phyloP scores from a whole-genome alignment of 2,113 vertebrate genomes.

The Spea bombifrons region DNA sequence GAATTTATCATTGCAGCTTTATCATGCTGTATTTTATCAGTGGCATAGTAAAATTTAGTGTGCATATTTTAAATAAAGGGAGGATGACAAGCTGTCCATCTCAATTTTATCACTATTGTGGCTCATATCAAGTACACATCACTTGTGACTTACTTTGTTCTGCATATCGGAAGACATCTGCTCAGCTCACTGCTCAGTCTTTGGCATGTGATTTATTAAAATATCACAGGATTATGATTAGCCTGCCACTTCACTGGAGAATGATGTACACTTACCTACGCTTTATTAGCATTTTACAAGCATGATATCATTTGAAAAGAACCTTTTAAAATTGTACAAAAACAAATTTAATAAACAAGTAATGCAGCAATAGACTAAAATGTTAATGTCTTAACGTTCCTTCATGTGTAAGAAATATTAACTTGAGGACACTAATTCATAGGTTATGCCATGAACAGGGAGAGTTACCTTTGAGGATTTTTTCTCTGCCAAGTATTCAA shows the following conservation, averaged over 20 bases:
- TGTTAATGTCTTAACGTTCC: too few relatives aligned
- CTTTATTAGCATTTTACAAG: conserved; percentile 50
- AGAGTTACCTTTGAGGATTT: too few relatives aligned
- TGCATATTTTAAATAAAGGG: conserved; percentile 36
- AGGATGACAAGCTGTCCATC: conserved; percentile 41
- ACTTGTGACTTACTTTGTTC: conserved; percentile 31
- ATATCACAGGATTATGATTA: conserved; percentile 52
- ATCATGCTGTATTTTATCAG: conserved; percentile 32
- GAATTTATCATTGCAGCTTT: conserved; percentile 6
- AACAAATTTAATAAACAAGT: not conserved
- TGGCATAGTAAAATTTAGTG: conserved; percentile 35
- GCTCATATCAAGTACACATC: conserved; percentile 33
- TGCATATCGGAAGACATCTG: conserved; percentile 42
- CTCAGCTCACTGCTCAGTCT: conserved; percentile 34
- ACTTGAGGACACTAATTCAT: too few relatives aligned
- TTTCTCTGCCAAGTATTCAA: too few relatives aligned
- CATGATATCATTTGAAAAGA: conserved; percentile 50
- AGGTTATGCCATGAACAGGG: too few relatives aligned
- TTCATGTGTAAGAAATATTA: too few relatives aligned
- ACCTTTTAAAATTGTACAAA: conserved; percentile 21
- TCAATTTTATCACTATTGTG: conserved; percentile 41
- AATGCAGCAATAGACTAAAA: not conserved
- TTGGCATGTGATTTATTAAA: conserved; percentile 54
- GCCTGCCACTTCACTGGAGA: conserved; percentile 48
- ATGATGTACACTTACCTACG: conserved; percentile 52